A percentile compares a stretch with the other conserved stretches of the same genome.
Evolutionary conservation across 2,797 vertebrate species (phyloP).

Genomic region (Australoheros facetus): DNA sequence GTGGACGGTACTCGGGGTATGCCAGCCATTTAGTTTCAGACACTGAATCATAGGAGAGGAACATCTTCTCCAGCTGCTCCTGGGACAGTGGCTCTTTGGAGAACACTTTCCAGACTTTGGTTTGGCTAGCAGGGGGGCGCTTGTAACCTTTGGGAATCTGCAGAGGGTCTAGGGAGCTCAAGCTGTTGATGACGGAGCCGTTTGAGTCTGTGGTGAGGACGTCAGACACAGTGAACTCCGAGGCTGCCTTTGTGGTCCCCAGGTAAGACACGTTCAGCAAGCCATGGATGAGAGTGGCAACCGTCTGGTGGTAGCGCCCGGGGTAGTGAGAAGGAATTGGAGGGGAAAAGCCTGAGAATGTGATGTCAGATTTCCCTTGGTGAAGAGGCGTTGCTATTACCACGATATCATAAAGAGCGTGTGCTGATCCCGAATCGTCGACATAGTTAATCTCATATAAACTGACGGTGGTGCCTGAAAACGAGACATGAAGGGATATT

Average conservation of each 20-base stretch:
- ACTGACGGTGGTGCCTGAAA: constrained; percentile 74
- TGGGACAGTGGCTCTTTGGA: constrained; percentile 80
- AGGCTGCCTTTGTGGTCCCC: constrained; percentile 62
- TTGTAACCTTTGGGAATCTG: constrained; percentile 68
- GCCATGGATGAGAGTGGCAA: constrained; percentile 89
- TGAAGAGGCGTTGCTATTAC: constrained; percentile 88
- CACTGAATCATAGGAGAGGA: constrained; percentile 83
- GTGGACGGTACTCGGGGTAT: constrained; percentile 84
- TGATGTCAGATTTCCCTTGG: constrained; percentile 83
- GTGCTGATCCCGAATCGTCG: constrained; percentile 75
- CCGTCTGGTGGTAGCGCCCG: constrained; percentile 80
- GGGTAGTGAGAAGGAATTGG: constrained; percentile 82
- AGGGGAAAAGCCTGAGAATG: constrained; percentile 87
- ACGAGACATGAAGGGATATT: not conserved
- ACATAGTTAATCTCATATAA: constrained; percentile 87
- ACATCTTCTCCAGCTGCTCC: constrained; percentile 83
- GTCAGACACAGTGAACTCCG: constrained; percentile 71
- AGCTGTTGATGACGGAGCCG: constrained; percentile 79
- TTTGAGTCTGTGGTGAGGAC: constrained; percentile 85
- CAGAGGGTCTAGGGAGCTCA: constrained; percentile 79
- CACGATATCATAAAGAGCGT: constrained; percentile 88
- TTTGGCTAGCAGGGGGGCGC: constrained; percentile 60
- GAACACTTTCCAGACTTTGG: constrained; percentile 89
- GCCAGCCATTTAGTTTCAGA: constrained; percentile 86
- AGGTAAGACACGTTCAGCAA: constrained; percentile 88